A percentile compares a stretch with the other conserved stretches of the same genome.
These are phyloP conservation scores for Helostoma temminkii DNA, from an alignment of 2,797 vertebrate genomes.

Conservation along the genomic window DNA sequence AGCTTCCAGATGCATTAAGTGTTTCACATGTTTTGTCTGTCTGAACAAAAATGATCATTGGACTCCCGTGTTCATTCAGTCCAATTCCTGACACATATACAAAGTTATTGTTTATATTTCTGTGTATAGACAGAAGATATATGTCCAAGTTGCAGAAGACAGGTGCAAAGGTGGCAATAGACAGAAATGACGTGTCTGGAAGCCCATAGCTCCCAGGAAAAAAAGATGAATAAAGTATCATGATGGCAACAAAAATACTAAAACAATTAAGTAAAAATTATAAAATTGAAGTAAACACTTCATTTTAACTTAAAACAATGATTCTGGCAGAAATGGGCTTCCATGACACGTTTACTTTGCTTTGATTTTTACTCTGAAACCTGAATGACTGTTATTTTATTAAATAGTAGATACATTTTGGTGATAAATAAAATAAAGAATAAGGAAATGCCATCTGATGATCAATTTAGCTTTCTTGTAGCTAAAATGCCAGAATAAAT, in stretches of 20 bases:
- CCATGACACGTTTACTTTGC: no score
- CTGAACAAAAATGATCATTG: background rate
- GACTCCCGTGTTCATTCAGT: background rate
- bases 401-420: no score
- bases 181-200: background rate
- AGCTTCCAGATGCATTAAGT: background rate
- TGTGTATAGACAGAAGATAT: background rate
- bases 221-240: background rate
- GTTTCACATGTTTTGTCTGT: constrained; percentile 15
- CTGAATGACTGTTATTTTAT: no score
- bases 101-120: rapidly evolving
- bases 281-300: no score
- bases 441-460: background rate
- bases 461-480: background rate
- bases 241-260: background rate
- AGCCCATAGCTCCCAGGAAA: background rate
- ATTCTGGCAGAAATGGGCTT: no score
- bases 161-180: background rate
- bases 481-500: background rate
- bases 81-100: constrained; percentile 6
- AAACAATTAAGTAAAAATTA: background rate
- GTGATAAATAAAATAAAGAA: background rate
- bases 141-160: background rate
- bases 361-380: no score
- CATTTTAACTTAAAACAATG: no score